phyloP scores from a whole-genome alignment of 2,113 vertebrate genomes.

The Mola mola region DNA sequence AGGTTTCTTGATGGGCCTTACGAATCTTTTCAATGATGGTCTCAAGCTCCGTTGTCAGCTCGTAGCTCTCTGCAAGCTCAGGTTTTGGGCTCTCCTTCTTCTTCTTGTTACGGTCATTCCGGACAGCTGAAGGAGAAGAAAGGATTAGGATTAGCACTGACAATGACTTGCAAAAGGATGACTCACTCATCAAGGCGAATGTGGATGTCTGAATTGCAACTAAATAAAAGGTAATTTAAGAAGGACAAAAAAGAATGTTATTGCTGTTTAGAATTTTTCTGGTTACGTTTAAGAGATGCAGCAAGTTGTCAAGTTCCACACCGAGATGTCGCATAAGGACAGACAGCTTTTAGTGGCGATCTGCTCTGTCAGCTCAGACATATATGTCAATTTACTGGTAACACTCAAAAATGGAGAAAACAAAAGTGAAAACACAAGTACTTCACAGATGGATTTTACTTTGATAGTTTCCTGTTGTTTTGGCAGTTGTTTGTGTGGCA shows the following conservation, averaged over 20 bases:
- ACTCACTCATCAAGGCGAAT: background rate
- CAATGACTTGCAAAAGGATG: background rate
- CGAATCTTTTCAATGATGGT: conserved; percentile 96
- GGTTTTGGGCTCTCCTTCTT: conserved; percentile 94
- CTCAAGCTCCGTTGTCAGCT: conserved; percentile 93
- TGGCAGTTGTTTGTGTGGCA: too few species aligned
- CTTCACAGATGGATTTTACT: background rate
- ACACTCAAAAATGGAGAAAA: conserved; percentile 23
- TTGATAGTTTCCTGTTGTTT: background rate
- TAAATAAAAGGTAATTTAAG: background rate
- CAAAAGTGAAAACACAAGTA: conserved; percentile 10
- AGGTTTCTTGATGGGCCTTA: conserved; percentile 97
- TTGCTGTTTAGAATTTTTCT: background rate
- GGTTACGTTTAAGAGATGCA: conserved; percentile 12
- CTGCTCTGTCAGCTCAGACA: conserved; percentile 21
- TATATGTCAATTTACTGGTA: conserved; percentile 14
- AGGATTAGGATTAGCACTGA: conserved; percentile 36
- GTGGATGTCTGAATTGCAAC: background rate
- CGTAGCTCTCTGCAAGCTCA: conserved; percentile 90
- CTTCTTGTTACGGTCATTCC: conserved; percentile 98
- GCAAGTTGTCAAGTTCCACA: conserved; percentile 1
- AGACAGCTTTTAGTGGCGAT: conserved; percentile 13
- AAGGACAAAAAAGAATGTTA: conserved; percentile 12
- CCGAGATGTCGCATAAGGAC: conserved; percentile 12
- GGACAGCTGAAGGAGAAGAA: conserved; percentile 85